Base-by-base conservation (phyloP, 2,113 vertebrate genomes). In the Brachyistius frenatus region DNA sequence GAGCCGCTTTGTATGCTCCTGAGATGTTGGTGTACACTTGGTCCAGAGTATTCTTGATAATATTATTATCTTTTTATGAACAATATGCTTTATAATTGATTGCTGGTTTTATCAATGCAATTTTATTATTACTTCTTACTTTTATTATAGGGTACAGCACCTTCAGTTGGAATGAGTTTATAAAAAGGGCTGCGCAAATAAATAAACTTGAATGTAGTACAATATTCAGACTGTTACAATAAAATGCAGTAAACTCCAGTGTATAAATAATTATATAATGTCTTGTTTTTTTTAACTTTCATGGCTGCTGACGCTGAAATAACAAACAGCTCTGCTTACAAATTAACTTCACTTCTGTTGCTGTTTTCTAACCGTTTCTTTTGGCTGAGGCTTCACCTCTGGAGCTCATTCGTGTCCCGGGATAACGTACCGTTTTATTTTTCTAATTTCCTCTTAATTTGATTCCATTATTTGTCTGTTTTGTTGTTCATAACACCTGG, bases 391-490 rank as follows among this genome's bases (percentile, higher is more conserved):
- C 41, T 57, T 80, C 49, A 70, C 55, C 9, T 10, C 53, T 15
- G 53, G 46, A 57, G 4, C 68, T 56, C 23, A 30, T 73, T 80
- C 4, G 30, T 55, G 33, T 57, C 47, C 44, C 9, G 33, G n/a
- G 41, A 44, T 54, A 58, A 64, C 37, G 10, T 30, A 31, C 1
- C 16, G 44, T 55, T 74, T 64, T 61, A 50, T 58, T 68, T 6
- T 36, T 53, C 1, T 33, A 58, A 73, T 73, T 79, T 76, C 5
- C 39, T 47, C 11, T 31, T 65, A 66, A 78, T 76, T 73, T 70
- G 54, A 65, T 49, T 72, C 6, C 50, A 3, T 65, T 83, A 75
- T 74, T 15, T 5, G 39, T 55, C 0, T 66, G 86, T 95, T 94
- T 44, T 61, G 15, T 49, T 70, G 13, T 32, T 41, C 31, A 63